Base-by-base conservation (phyloP, 2,113 vertebrate genomes). In the Triplophysa rosa region DNA sequence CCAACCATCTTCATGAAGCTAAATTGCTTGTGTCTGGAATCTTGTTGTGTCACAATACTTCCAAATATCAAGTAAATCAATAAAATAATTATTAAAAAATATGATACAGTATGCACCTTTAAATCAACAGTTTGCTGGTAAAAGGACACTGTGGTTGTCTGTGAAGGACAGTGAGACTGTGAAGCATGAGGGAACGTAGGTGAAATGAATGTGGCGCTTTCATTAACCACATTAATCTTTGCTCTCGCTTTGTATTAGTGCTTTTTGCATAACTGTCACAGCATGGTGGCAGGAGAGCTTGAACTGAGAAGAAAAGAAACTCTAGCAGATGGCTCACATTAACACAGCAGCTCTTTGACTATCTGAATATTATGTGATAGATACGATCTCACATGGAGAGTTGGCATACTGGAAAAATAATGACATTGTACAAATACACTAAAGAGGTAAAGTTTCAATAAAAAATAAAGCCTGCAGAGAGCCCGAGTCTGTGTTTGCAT, bases 211-310 rank as follows among this genome's bases (percentile, higher is more conserved):
- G n/a, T 72, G 70, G 54, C 8, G 54, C 70, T 33, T 40, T 72
- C 70, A 61, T 72, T 72, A 72, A 72, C 54, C 54, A 59, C 54
- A 61, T 72, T 42, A 72, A 72, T 23, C 54, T 59, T 72, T 59
- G 70, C 70, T 42, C 70, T 72, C 33, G 58, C 70, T 59, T 72
- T 59, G 29, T 61, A 42, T 72, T 72, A 17, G 70, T 23, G n/a
- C 54, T 72, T 61, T 72, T 61, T 72, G 70, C 54, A 71, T 58
- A 72, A 72, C 70, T 72, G 54, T 72, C 70, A 72, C 29, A 72
- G 70, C 54, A 24, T 59, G 54, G 54, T 72, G 70, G 58, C 70
- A 72, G 37, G 33, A 72, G 40, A 72, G n/a, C 69, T 72, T 72
- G 33, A 72, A 72, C 69, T 59, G 21, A 40, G 33, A 72, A 72